These are phyloP conservation scores for Ectropis grisescens DNA, from an alignment of 1,140 invertebrate genomes.

Conservation along the genomic window DNA sequence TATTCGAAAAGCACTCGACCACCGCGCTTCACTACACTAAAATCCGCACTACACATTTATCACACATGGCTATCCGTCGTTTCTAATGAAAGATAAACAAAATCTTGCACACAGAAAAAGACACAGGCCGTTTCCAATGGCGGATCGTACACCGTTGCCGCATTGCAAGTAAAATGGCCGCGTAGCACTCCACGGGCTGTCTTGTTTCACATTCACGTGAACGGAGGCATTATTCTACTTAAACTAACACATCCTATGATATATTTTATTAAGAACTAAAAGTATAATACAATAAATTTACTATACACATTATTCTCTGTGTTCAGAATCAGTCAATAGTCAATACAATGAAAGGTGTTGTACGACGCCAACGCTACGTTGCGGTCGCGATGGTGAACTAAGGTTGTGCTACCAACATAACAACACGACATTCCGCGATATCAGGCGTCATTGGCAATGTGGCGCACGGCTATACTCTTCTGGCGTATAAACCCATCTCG, in stretches of 20 bases:
- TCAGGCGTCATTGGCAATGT: constrained; percentile 65
- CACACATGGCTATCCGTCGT: constrained; percentile 63
- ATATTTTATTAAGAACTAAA: constrained; percentile 66
- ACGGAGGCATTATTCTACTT: constrained; percentile 65
- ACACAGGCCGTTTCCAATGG: constrained; percentile 77
- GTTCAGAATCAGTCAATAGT: constrained; percentile 71
- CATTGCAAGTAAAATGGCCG: constrained; percentile 80
- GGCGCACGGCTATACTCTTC: constrained; percentile 43
- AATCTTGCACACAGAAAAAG: constrained; percentile 72
- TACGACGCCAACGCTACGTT: constrained; percentile 65
- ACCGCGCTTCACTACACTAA: constrained; percentile 69
- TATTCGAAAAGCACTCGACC: constrained; percentile 69
- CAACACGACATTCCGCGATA: constrained; percentile 50
- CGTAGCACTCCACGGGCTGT: constrained; percentile 69
- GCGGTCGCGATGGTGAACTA: constrained; percentile 69
- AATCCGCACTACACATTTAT: constrained; percentile 69
- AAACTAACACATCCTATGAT: constrained; percentile 62
- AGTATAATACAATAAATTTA: constrained; percentile 70
- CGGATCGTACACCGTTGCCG: constrained; percentile 78
- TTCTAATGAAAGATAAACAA: constrained; percentile 56
- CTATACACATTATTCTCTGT: constrained; percentile 72
- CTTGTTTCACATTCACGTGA: constrained; percentile 65
- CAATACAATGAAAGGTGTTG: constrained; percentile 76
- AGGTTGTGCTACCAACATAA: constrained; percentile 56
- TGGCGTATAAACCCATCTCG: constrained; percentile 31